phyloP scores from a whole-genome alignment of 2,888 invertebrate genomes.

The Nemotelus pantherinus region DNA sequence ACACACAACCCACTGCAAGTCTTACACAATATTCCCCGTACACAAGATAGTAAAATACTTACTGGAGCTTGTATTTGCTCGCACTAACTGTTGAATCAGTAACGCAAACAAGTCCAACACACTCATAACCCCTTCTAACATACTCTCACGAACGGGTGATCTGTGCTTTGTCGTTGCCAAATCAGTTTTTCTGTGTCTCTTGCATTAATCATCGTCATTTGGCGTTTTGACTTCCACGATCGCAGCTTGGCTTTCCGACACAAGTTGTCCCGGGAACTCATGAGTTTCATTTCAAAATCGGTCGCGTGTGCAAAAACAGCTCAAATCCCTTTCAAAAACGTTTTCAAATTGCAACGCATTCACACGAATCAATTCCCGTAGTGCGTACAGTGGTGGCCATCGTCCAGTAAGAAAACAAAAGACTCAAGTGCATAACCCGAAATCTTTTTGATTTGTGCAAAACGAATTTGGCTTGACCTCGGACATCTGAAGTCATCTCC shows the following conservation, averaged over 20 bases:
- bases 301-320: neutral
- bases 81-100: neutral
- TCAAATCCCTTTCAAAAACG: neutral
- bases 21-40: neutral
- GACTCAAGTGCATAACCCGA: conserved; percentile 36
- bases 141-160: neutral
- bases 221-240: conserved; percentile 35
- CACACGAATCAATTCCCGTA: no score
- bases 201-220: conserved; percentile 24
- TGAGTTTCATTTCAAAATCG: neutral
- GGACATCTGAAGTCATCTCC: conserved; percentile 29
- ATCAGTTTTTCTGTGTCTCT: conserved; percentile 31
- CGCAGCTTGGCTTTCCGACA: conserved; percentile 25
- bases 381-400: neutral
- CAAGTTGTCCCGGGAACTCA: conserved; percentile 5
- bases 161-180: neutral
- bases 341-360: no score
- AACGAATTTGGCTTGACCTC: neutral
- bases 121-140: conserved; percentile 4
- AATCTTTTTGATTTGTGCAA: neutral
- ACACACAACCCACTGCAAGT: neutral
- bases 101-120: neutral
- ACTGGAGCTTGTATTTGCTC: neutral
- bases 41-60: neutral
- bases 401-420: conserved; percentile 6